Evolutionary conservation across 1,140 invertebrate species (phyloP), one percentile per base, ranked within the genome.

Genomic region (Scaptomyza hsui): DNA sequence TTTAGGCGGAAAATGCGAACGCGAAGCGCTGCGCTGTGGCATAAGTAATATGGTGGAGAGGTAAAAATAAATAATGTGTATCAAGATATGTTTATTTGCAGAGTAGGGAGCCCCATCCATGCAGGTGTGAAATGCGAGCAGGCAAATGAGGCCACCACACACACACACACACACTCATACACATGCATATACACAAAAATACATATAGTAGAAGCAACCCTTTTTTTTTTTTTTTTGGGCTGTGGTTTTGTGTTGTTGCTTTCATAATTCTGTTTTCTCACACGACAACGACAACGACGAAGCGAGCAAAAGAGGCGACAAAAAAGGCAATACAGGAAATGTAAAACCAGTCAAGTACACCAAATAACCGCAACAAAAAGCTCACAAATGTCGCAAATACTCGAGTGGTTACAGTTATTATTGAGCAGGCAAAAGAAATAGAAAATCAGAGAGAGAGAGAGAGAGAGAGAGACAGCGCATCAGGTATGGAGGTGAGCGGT

Each of bases 321-420:
- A 79, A 78, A 79, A 79, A 78, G 75, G 72, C 56, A 41, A 80
- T 72, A 88, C 82, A 88, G 82, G 82, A 86, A 86, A 86, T 86
- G 82, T 88, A 72, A 88, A 82, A 80, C 74, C 82, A 78, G 48
- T 63, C 73, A 72, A 75, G 70, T 68, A 75, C 61, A 67, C 69
- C 69, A 72, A 72, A 81, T 78, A 83, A 83, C 80, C 80, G 60
- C 80, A 86, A 78, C 57, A 37, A 59, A 76, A 55, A 62, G 71
- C 64, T 61, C 32, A 47, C 41, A 52, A 67, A 72, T 67, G 53
- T 53, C 41, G 51, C 60, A 63, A 48, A 63, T 39, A 41, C 65
- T 63, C 26, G 19, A 47, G 48, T 47, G 65, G 39, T 48, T 53
- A 62, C 60, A 56, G 60, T 63, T 70, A 63, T 37, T 70, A 63